phyloP scores from a whole-genome alignment of 2,113 vertebrate genomes.

The Misgurnus anguillicaudatus region DNA sequence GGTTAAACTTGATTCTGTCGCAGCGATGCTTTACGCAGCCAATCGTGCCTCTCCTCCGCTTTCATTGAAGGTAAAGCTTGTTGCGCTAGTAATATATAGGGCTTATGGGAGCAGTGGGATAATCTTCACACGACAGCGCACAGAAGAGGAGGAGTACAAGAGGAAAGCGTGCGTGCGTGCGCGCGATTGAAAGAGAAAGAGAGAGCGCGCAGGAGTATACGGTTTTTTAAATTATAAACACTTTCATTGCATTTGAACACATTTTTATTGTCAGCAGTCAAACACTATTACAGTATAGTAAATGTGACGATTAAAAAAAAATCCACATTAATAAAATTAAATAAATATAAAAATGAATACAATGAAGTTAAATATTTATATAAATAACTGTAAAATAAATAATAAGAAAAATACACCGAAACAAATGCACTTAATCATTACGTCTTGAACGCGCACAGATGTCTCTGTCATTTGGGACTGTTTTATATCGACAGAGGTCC shows the following conservation, averaged over 20 bases:
- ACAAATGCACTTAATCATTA: neutral
- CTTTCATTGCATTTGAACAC: neutral
- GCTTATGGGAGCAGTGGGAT: constrained; percentile 67
- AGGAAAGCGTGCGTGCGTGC: neutral
- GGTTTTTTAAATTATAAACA: neutral
- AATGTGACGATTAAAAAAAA: too few species aligned
- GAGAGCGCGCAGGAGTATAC: neutral
- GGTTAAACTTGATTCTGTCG: constrained; percentile 37
- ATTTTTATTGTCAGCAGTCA: too few species aligned
- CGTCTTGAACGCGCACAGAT: neutral
- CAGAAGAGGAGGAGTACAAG: neutral
- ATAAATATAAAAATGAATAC: too few species aligned
- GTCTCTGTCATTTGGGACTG: constrained; percentile 48
- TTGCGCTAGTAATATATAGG: constrained; percentile 75
- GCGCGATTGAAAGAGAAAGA: neutral
- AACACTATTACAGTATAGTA: too few species aligned
- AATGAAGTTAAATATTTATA: too few species aligned
- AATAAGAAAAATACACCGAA: too few species aligned
- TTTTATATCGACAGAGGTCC: constrained; percentile 39
- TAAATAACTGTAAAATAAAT: too few species aligned
- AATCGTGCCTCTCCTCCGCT: constrained; percentile 65
- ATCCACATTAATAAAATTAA: too few species aligned
- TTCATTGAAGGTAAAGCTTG: constrained; percentile 74
- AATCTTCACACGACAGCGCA: constrained; percentile 6
- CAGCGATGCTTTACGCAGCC: constrained; percentile 61